Percentiles rank a stretch among this genome's conserved stretches.
Conservation (phyloP, 2,797 vertebrate genomes). For the Syndactyla subalaris region DNA sequence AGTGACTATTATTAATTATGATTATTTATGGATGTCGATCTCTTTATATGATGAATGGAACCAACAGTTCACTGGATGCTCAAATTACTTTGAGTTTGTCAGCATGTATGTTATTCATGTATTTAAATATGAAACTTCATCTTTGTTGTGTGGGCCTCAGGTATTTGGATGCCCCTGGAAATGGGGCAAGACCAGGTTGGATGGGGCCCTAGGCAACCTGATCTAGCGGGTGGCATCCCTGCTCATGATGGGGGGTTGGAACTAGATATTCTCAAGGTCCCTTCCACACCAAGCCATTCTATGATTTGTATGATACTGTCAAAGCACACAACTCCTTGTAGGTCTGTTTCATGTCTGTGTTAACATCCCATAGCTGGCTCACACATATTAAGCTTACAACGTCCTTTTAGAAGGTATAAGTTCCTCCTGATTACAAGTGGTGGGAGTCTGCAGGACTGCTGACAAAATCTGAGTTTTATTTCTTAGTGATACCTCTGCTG, state of each 20-base stretch:
- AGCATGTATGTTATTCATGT: neutral
- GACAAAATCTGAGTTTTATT: neutral
- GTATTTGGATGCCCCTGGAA: neutral
- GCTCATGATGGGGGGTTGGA: neutral
- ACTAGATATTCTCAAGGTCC: neutral
- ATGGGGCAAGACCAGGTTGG: neutral
- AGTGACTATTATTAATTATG: neutral
- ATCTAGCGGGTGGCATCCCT: neutral
- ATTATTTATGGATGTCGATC: neutral
- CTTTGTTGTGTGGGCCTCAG: neutral
- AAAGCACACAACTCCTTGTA: accelerated
- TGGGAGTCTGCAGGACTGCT: neutral
- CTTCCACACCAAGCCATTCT: neutral
- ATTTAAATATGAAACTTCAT: neutral
- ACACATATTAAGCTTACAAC: neutral
- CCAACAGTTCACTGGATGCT: neutral
- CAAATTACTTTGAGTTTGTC: neutral
- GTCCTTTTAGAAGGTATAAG: neutral
- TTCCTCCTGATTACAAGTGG: neutral
- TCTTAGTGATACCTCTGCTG: neutral
- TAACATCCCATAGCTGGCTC: neutral
- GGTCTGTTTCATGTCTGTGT: neutral
- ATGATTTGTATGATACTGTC: neutral
- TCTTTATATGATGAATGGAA: neutral
- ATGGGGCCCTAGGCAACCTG: neutral